Evolutionary conservation across 2,797 vertebrate genomes (phyloP), one percentile per base, ranked within the genome.

Genomic region (Poliocrania exsul): DNA sequence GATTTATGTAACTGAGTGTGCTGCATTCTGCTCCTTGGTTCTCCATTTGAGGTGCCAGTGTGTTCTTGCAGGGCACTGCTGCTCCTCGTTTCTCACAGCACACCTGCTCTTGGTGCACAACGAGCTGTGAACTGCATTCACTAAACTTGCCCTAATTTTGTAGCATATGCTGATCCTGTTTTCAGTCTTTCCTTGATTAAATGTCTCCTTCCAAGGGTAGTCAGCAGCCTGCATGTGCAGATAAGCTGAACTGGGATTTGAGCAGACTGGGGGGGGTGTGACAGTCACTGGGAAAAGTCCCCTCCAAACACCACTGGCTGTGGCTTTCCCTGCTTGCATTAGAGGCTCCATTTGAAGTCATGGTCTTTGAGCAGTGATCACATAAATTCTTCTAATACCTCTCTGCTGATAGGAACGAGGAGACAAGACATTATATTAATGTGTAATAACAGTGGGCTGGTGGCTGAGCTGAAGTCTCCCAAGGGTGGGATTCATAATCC

Each of bases 391-490:
- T 86, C 13, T 86, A 50, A 40, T 74, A 75, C 73, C 40, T 89
- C 64, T 78, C 50, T 86, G 50, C 66, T 75, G 80, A 26, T 88
- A 57, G 51, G 51, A 83, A 47, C 0, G 26, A 86, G 37, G 54
- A 79, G 77, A 54, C 51, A 56, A 78, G 88, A 53, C 16, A 1
- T 10, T 35, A 17, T 61, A 42, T 82, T 93, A 85, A 74, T 64
- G 72, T 67, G 50, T 50, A 65, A 9, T 83, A 85, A 51, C 81
- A 51, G 35, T 28, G 50, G 46, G 50, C 51, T 31, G 24, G 77
- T 65, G 66, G 82, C 75, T 85, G 89, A 91, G 78, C 75, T 75
- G 80, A 86, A 69, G 75, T 67, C 50, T 93, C 88, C 90, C 90
- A 80, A 75, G 84, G 70, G 57, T 62, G 81, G 67, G 69, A 71